These are phyloP conservation scores for Sander vitreus DNA, from an alignment of 2,113 vertebrate genomes.

Conservation along the genomic window DNA sequence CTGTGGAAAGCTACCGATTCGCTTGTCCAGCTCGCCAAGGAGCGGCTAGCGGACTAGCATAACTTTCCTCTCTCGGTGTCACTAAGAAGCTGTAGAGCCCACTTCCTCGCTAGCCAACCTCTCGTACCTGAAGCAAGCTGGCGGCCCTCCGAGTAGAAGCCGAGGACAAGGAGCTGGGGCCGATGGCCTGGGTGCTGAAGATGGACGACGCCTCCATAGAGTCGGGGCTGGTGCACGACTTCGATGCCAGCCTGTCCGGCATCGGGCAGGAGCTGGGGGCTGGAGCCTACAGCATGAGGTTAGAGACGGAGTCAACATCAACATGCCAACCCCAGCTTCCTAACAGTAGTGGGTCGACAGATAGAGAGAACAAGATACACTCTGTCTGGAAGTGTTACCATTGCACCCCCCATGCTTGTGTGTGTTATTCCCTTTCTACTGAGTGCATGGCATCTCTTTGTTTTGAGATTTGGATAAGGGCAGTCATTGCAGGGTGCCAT, in stretches of 20 bases:
- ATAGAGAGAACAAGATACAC: not conserved
- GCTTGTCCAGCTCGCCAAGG: constrained; percentile 64
- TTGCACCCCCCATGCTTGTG: not conserved
- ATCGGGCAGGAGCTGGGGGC: constrained; percentile 96
- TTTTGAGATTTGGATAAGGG: constrained; percentile 59
- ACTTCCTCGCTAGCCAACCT: constrained; percentile 63
- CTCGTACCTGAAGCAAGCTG: constrained; percentile 80
- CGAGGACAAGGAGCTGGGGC: constrained; percentile 85
- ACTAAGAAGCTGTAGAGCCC: constrained; percentile 64
- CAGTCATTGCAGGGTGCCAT: constrained; percentile 39
- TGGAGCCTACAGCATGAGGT: constrained; percentile 97
- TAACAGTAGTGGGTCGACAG: not conserved
- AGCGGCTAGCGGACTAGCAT: constrained; percentile 73
- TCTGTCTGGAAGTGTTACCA: constrained; percentile 13
- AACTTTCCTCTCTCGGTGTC: constrained; percentile 73
- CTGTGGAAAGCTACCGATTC: constrained; percentile 62
- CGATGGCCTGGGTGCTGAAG: constrained; percentile 96
- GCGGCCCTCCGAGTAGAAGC: constrained; percentile 82
- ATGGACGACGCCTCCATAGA: constrained; percentile 95
- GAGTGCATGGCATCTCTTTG: constrained; percentile 56
- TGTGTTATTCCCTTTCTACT: constrained; percentile 42
- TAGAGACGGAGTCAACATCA: constrained; percentile 56
- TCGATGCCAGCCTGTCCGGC: constrained; percentile 94
- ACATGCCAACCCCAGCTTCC: constrained; percentile 25
- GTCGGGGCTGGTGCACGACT: constrained; percentile 95